phyloP scores from a whole-genome alignment of 2,113 vertebrate genomes.

The Paramormyrops kingsleyae region DNA sequence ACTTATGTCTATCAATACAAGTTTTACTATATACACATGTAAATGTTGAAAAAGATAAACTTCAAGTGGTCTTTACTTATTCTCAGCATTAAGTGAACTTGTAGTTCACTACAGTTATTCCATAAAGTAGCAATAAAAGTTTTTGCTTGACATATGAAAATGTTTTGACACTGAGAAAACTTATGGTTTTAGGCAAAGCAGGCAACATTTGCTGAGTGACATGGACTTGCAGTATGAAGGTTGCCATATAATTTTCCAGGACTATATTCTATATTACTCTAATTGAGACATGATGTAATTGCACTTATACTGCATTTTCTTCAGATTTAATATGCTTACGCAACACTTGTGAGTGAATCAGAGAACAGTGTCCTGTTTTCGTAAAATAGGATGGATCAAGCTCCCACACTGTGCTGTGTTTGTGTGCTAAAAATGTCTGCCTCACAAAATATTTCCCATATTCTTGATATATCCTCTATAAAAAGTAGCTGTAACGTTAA shows the following conservation, averaged over 20 bases:
- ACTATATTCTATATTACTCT: background rate
- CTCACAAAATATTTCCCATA: background rate
- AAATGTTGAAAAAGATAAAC: background rate
- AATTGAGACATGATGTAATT: background rate
- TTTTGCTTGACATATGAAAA: background rate
- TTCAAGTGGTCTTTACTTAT: background rate
- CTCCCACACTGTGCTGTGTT: background rate
- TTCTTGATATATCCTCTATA: background rate
- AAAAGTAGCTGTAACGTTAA: background rate
- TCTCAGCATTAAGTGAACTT: background rate
- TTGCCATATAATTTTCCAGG: background rate
- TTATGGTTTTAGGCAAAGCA: background rate
- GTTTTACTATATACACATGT: background rate
- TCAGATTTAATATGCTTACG: background rate
- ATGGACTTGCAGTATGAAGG: background rate
- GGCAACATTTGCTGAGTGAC: background rate
- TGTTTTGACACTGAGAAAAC: background rate
- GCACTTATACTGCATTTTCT: background rate
- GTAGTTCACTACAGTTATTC: background rate
- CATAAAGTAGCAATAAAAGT: background rate
- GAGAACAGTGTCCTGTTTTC: slow-evolving; percentile 1
- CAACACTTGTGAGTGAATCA: background rate
- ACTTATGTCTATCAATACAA: background rate
- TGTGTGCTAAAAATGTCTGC: background rate
- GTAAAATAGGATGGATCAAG: background rate